These are phyloP conservation scores for Napeogenes sylphis DNA, from an alignment of 2,888 invertebrate species.

Conservation along the genomic window DNA sequence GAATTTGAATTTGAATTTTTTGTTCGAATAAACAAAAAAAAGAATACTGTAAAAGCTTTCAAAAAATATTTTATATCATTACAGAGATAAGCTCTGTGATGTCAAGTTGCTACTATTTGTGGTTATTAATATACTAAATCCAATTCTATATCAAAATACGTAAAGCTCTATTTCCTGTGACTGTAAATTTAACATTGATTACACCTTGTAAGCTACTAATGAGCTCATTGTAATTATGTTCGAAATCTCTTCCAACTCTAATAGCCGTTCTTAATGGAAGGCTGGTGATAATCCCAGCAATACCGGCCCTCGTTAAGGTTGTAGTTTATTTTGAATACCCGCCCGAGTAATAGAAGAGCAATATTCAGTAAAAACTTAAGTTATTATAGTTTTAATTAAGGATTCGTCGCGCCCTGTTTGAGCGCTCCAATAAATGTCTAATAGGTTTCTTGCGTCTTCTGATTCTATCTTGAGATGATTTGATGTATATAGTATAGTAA, in stretches of 20 bases:
- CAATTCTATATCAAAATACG: no score
- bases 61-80: background rate
- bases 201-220: background rate
- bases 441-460: constrained; percentile 36
- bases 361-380: constrained; percentile 37
- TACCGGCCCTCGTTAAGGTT: constrained; percentile 38
- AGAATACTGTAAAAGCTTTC: no score
- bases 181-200: no score
- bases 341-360: constrained; percentile 37
- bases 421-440: constrained; percentile 41
- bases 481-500: constrained; percentile 19
- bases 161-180: no score
- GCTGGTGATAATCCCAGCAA: constrained; percentile 57
- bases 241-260: constrained; percentile 18
- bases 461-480: constrained; percentile 23
- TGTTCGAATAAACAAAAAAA: no score
- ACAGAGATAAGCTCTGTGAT: no score
- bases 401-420: constrained; percentile 58
- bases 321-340: constrained; percentile 59
- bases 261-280: constrained; percentile 44
- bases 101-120: no score
- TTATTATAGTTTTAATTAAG: constrained; percentile 50
- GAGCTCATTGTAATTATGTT: constrained; percentile 15
- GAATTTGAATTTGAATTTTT: no score
- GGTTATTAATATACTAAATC: no score